Evolutionary conservation across 2,888 invertebrate genomes (phyloP).

Genomic region (Serrognathus titanus): DNA sequence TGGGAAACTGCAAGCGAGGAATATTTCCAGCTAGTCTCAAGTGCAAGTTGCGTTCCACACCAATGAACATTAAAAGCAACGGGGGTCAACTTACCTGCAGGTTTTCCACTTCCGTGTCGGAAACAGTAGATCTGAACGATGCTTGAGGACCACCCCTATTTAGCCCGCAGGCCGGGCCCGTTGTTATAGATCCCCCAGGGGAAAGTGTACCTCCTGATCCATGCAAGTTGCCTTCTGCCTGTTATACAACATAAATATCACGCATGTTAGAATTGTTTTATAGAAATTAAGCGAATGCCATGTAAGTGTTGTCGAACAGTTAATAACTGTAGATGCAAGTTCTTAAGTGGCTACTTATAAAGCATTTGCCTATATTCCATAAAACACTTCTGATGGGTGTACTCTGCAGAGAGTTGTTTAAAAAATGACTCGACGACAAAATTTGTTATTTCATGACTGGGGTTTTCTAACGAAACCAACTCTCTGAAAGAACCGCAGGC

Average conservation of each 20-base stretch:
- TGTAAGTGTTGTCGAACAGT: too few species aligned
- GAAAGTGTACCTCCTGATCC: conserved; percentile 58
- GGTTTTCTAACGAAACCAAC: too few species aligned
- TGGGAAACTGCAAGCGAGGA: conserved; percentile 56
- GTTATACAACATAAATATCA: conserved; percentile 44
- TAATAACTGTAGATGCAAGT: too few species aligned
- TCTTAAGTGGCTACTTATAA: too few species aligned
- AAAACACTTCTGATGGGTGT: too few species aligned
- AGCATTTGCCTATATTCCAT: too few species aligned
- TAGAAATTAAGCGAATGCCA: too few species aligned
- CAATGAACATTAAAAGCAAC: conserved; percentile 14
- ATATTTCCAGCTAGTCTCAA: neutral
- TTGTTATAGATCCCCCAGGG: conserved; percentile 75
- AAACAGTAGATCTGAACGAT: conserved; percentile 84
- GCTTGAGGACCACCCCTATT: conserved; percentile 70
- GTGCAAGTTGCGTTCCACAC: neutral
- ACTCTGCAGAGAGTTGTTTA: too few species aligned
- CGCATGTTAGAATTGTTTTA: conserved; percentile 31
- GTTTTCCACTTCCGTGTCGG: conserved; percentile 90
- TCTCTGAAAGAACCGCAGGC: too few species aligned
- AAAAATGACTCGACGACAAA: too few species aligned
- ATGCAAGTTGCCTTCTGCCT: conserved; percentile 62
- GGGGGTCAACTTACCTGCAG: conserved; percentile 68
- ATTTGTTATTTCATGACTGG: too few species aligned
- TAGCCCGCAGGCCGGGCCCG: conserved; percentile 66